Conservation (phyloP, 2,113 vertebrate species). For the Cephalophus harveyi region DNA sequence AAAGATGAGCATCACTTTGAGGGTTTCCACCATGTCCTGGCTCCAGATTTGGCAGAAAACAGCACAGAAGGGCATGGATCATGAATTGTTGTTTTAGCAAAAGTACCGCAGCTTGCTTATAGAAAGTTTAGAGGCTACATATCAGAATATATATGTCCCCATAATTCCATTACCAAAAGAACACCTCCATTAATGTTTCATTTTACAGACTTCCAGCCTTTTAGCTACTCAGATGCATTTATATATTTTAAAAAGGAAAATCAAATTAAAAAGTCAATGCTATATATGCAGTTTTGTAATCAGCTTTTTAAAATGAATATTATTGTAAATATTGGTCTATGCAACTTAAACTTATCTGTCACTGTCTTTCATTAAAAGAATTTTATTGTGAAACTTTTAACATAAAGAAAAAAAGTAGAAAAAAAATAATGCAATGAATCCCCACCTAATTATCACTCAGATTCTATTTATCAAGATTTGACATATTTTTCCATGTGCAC, state of each 20-base stretch:
- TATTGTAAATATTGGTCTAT: neutral
- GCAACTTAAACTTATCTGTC: neutral
- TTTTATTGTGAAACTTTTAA: neutral
- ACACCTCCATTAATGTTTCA: neutral
- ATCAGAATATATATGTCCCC: neutral
- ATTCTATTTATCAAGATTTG: neutral
- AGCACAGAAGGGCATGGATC: fast-evolving
- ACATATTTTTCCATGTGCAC: neutral
- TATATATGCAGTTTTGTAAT: neutral
- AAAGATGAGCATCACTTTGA: neutral
- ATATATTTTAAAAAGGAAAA: neutral
- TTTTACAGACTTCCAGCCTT: neutral
- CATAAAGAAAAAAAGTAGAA: neutral
- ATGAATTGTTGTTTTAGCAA: neutral
- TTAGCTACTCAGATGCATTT: neutral
- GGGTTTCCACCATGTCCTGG: neutral
- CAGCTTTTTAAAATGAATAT: neutral
- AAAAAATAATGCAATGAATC: neutral
- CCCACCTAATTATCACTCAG: neutral
- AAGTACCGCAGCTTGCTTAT: neutral
- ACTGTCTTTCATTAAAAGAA: neutral
- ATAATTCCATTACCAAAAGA: neutral
- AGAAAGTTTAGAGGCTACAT: neutral
- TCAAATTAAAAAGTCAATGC: neutral
- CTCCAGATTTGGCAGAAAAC: neutral